These are phyloP conservation scores for Bubo blakistoni DNA, from an alignment of 2,113 vertebrate genomes.

Conservation along the genomic window DNA sequence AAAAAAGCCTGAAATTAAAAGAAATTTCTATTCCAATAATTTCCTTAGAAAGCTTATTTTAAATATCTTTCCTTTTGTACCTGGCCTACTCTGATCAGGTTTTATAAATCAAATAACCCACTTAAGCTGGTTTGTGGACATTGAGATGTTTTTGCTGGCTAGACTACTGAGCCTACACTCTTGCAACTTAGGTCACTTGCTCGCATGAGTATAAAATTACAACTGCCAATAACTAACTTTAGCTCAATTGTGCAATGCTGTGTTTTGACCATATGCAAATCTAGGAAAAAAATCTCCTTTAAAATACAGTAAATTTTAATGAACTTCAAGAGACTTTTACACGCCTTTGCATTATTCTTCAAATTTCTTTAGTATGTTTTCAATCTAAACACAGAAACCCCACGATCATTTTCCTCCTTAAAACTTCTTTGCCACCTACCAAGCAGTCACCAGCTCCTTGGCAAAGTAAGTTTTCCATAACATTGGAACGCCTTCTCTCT, in stretches of 20 bases:
- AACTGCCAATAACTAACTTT: background rate
- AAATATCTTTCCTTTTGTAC: background rate
- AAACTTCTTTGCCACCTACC: constrained; percentile 7
- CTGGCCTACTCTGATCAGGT: background rate
- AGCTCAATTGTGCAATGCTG: background rate
- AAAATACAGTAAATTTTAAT: background rate
- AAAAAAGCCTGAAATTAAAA: background rate
- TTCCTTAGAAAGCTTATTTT: background rate
- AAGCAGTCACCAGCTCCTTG: constrained; percentile 4
- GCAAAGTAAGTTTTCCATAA: constrained; percentile 25
- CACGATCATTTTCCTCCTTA: background rate
- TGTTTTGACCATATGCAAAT: constrained; percentile 11
- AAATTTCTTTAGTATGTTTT: constrained; percentile 12
- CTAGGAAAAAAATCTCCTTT: background rate
- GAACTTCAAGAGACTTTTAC: background rate
- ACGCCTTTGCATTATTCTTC: background rate
- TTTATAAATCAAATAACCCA: background rate
- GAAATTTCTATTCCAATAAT: background rate
- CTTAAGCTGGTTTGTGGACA: background rate
- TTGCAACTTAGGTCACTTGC: background rate
- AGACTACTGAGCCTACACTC: background rate
- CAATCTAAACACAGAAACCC: constrained; percentile 16
- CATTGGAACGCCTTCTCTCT: background rate
- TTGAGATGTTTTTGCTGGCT: constrained; percentile 35
- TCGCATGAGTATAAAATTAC: constrained; percentile 5